Evolutionary conservation across 2,797 vertebrate genomes (phyloP), one percentile per base, ranked within the genome.

Genomic region (Spea hammondii): DNA sequence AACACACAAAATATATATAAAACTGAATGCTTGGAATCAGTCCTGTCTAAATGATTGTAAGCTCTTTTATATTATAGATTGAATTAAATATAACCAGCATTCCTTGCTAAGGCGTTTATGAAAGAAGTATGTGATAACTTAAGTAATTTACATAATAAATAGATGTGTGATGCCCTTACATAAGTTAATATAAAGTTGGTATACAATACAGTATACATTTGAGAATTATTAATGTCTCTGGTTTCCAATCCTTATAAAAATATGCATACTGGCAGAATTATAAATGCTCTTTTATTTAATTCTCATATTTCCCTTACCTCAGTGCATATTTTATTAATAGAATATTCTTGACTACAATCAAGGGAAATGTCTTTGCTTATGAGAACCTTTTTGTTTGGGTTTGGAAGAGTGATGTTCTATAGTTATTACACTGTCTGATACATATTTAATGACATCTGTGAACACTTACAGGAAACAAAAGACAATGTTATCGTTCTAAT

Each of bases 401-500:
- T 73, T 44, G 8, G 44, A 51, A 55, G 46, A 69, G 9, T 51
- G 75, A 73, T 69, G 69, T 65, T 4, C 4, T 81, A 57, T 72
- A 44, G 53, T 77, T 81, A 72, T 76, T 77, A 73, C 49, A 72
- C 53, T 49, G n/a, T 47, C 64, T 77, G 55, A 73, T 81, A 73
- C 79, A 82, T 82, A 73, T 73, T 82, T 82, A 77, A 82, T 82
- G 75, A 73, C 64, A 82, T 77, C 50, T 68, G 46, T 68, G 44
- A 77, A 77, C 75, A 77, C 64, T 77, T 82, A 77, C 70, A 73
- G 57, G 79, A 77, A 82, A 82, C 49, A 77, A 69, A 68, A 82
- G 55, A 77, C 70, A 76, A 73, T 77, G 69, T 53, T 77, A 79
- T 70, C 45, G 50, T 69, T 46, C 32, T 74, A 68, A 48, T 70